A percentile compares a stretch with the other conserved stretches of the same genome.
These are phyloP conservation scores for Polylopha cassiicola DNA, from an alignment of 2,888 invertebrate species.

Conservation along the genomic window DNA sequence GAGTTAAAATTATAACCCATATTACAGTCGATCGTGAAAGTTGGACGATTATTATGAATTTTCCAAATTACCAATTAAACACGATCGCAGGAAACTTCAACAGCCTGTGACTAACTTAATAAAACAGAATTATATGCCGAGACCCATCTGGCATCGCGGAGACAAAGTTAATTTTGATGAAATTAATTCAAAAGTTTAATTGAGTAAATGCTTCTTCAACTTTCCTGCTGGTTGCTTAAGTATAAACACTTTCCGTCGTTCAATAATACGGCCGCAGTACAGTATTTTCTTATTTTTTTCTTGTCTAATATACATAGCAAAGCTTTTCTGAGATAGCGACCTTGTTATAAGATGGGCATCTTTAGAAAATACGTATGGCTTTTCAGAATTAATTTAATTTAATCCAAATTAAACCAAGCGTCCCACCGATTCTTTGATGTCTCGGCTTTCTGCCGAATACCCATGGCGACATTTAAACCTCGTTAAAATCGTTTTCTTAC, in stretches of 20 bases:
- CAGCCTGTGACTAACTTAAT: constrained; percentile 64
- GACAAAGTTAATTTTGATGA: constrained; percentile 72
- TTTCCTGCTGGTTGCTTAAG: constrained; percentile 17
- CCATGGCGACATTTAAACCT: constrained; percentile 37
- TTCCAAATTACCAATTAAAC: constrained; percentile 58
- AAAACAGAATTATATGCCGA: constrained; percentile 65
- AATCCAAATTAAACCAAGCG: constrained; percentile 33
- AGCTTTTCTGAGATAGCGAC: no score
- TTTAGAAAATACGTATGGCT: constrained; percentile 39
- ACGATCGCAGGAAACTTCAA: constrained; percentile 61
- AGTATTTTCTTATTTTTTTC: not conserved
- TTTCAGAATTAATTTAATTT: constrained; percentile 38
- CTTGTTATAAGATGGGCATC: not conserved
- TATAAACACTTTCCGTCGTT: constrained; percentile 19
- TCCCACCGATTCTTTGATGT: constrained; percentile 32
- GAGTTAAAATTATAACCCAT: no score
- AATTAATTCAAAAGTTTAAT: constrained; percentile 70
- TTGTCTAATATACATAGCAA: no score
- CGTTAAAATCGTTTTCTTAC: constrained; percentile 40
- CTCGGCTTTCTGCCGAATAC: constrained; percentile 27
- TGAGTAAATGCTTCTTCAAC: constrained; percentile 48
- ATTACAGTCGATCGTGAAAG: no score
- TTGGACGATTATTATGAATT: constrained; percentile 24
- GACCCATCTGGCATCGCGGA: constrained; percentile 62
- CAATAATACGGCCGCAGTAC: constrained; percentile 9